These are phyloP conservation scores for Peromyscus aztecus DNA, from an alignment of 2,797 vertebrate species.

Conservation along the genomic window DNA sequence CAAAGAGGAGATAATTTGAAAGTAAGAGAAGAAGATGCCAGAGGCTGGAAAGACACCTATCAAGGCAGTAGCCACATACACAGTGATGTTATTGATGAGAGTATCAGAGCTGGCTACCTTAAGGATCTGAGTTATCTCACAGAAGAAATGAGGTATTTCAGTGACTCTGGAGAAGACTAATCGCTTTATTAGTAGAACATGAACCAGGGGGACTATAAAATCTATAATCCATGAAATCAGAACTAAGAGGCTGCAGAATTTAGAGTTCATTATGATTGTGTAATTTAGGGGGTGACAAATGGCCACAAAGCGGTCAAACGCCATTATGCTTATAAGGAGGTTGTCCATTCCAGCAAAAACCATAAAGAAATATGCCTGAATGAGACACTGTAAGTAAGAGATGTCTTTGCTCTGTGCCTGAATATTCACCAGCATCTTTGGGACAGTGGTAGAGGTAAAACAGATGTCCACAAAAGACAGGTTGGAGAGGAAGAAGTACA, in stretches of 20 bases:
- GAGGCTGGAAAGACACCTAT: background rate
- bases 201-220: background rate
- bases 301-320: conserved; percentile 25
- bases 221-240: background rate
- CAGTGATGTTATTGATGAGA: background rate
- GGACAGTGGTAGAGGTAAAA: background rate
- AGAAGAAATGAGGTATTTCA: background rate
- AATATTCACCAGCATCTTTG: conserved; percentile 23
- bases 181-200: background rate
- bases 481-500: conserved; percentile 33
- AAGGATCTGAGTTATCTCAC: background rate
- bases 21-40: conserved; percentile 8
- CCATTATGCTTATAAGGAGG: background rate
- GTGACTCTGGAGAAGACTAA: background rate
- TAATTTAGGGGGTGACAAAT: conserved; percentile 1
- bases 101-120: background rate
- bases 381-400: background rate
- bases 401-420: background rate
- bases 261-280: background rate
- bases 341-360: background rate
- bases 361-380: background rate
- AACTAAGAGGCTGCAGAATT: background rate
- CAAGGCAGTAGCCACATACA: background rate
- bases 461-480: background rate
- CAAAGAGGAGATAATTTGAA: background rate